A percentile compares a stretch with the other conserved stretches of the same genome.
These are phyloP conservation scores for Catharus ustulatus DNA, from an alignment of 2,797 vertebrate genomes.

Conservation along the genomic window DNA sequence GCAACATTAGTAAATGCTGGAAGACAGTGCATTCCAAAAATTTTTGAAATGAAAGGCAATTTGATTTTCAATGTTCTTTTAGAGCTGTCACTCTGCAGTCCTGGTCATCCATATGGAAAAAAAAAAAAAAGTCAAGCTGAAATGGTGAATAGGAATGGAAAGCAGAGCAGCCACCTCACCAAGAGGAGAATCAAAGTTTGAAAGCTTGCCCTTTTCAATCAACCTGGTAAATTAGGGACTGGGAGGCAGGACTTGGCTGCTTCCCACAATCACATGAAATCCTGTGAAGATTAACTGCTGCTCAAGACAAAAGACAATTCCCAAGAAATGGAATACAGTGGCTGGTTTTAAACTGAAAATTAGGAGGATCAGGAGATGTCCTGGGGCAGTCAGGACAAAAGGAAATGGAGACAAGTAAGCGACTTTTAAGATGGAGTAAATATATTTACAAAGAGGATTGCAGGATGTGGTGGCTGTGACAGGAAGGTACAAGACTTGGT, in stretches of 20 bases:
- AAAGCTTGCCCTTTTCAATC: background rate
- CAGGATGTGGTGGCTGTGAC: background rate
- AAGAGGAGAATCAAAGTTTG: background rate
- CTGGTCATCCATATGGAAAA: background rate
- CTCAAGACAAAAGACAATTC: background rate
- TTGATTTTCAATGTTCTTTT: background rate
- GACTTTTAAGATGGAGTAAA: background rate
- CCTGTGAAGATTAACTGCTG: background rate
- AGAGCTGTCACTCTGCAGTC: background rate
- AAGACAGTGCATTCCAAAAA: background rate
- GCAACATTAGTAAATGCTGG: background rate
- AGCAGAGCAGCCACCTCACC: background rate
- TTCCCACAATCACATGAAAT: background rate
- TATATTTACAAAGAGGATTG: background rate
- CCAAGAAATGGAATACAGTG: background rate
- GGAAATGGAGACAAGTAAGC: background rate
- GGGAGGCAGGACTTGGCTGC: background rate
- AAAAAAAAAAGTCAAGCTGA: background rate
- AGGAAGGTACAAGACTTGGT: background rate
- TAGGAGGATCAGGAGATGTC: background rate
- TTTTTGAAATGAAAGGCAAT: background rate
- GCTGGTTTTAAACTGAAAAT: background rate
- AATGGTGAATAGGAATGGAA: background rate
- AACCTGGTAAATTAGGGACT: background rate
- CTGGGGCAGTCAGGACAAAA: background rate